Conservation (phyloP, 2,797 vertebrate species). For the Ispidina lecontei region DNA sequence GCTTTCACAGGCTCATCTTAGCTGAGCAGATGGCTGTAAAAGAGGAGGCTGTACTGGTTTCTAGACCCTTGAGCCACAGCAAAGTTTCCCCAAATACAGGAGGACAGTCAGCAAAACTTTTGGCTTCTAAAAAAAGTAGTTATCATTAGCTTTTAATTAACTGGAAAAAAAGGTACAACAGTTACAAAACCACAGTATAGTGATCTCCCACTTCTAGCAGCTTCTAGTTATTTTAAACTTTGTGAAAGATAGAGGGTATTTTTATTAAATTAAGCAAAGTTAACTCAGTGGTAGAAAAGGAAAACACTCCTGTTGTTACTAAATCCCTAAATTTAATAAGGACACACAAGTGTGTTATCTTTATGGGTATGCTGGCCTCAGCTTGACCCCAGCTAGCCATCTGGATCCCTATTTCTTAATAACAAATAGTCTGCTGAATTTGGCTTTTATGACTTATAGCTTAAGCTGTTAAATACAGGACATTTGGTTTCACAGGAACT, state of each 20-base stretch:
- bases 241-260: background rate
- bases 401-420: constrained; percentile 5
- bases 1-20: background rate
- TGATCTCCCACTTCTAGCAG: background rate
- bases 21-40: background rate
- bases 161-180: background rate
- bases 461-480: background rate
- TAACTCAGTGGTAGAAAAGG: background rate
- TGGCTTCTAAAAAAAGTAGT: background rate
- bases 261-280: background rate
- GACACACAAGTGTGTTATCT: background rate
- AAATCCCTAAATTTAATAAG: background rate
- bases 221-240: background rate
- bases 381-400: background rate
- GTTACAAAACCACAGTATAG: background rate
- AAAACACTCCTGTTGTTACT: background rate
- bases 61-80: background rate
- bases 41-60: background rate
- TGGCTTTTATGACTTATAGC: background rate
- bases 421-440: background rate
- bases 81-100: background rate
- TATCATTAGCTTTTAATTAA: background rate
- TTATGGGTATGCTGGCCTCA: background rate
- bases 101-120: background rate
- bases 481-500: background rate